A percentile compares a stretch with the other conserved stretches of the same genome.
Evolutionary conservation across 2,797 vertebrate species (phyloP).

Genomic region (Platyrinchus mystaceus): DNA sequence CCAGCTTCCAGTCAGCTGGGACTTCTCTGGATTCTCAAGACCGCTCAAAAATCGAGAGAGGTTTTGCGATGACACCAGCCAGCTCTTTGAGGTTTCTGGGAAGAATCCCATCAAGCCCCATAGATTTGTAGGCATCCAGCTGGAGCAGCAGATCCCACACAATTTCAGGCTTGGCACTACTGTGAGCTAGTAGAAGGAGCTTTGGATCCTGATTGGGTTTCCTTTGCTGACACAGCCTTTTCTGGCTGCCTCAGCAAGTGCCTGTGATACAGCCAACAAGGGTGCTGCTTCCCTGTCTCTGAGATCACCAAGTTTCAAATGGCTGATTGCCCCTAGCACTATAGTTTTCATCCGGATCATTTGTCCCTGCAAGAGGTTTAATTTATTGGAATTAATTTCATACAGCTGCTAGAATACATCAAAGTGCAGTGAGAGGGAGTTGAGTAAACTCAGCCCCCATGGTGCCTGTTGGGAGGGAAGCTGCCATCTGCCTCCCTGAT

Average conservation of each 20-base stretch:
- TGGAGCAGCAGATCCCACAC: not conserved
- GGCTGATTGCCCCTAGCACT: not conserved
- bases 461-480: not conserved
- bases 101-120: not conserved
- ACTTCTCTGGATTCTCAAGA: not conserved
- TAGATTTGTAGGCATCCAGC: not conserved
- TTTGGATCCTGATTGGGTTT: not conserved
- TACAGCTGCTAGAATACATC: constrained; percentile 56
- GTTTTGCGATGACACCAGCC: not conserved
- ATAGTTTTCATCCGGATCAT: constrained; percentile 10
- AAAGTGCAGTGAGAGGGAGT: not conserved
- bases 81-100: not conserved
- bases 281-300: not conserved
- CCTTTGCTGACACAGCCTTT: not conserved
- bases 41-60: not conserved
- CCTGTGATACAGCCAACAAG: not conserved
- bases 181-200: not conserved
- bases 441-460: not conserved
- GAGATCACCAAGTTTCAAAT: not conserved
- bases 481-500: constrained; percentile 43
- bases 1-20: not conserved
- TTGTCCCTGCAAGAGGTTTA: constrained; percentile 46
- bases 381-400: constrained; percentile 64
- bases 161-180: not conserved
- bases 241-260: not conserved